Conservation (phyloP, 2,888 invertebrate species). For the Drepanosiphum platanoidis region DNA sequence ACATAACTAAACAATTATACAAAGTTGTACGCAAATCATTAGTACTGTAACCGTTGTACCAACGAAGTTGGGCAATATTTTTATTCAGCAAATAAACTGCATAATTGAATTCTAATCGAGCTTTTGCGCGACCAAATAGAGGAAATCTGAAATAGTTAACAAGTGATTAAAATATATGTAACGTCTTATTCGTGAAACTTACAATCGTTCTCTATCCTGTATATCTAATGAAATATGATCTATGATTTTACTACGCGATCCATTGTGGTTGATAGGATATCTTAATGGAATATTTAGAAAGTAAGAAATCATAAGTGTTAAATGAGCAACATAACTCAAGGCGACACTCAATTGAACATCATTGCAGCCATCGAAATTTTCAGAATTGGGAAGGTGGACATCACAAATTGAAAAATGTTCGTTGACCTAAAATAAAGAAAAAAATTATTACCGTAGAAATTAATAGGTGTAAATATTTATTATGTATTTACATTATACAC, state of each 20-base stretch:
- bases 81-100: conserved; percentile 92
- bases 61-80: conserved; percentile 90
- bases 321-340: conserved; percentile 86
- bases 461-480: not conserved
- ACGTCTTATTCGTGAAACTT: conserved; percentile 66
- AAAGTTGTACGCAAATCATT: conserved; percentile 81
- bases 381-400: conserved; percentile 78
- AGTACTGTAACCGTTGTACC: conserved; percentile 79
- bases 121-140: conserved; percentile 81
- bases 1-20: conserved; percentile 76
- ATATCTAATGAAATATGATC: conserved; percentile 80
- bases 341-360: conserved; percentile 83
- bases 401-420: conserved; percentile 74
- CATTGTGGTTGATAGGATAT: conserved; percentile 83
- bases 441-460: too few species aligned
- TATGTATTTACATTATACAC: not conserved
- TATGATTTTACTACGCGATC: conserved; percentile 82
- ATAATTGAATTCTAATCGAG: conserved; percentile 84
- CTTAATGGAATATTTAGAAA: conserved; percentile 86
- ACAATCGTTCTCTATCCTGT: conserved; percentile 76
- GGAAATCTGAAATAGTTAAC: conserved; percentile 76
- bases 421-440: conserved; percentile 65
- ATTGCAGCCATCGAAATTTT: conserved; percentile 73
- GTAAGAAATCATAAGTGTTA: conserved; percentile 81
- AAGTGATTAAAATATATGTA: conserved; percentile 3